phyloP scores from a whole-genome alignment of 2,888 invertebrate genomes.

The Graphium colonna region DNA sequence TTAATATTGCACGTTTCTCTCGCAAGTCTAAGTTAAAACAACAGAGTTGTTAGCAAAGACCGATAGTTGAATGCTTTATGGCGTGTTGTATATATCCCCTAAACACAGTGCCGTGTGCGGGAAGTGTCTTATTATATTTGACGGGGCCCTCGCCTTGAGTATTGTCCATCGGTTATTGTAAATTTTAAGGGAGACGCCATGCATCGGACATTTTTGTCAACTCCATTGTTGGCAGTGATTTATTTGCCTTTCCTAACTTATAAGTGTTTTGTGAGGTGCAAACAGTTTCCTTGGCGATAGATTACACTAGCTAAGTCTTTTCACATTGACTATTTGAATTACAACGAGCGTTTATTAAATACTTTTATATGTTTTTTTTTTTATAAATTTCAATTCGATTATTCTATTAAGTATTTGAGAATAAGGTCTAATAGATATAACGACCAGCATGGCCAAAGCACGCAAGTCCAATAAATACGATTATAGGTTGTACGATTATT shows the following conservation, averaged over 20 bases:
- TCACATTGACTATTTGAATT: slow-evolving; percentile 6
- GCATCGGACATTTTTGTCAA: slow-evolving; percentile 50
- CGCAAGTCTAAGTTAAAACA: slow-evolving; percentile 43
- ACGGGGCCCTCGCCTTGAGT: slow-evolving; percentile 41
- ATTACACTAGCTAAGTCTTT: slow-evolving; percentile 11
- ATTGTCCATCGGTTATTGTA: slow-evolving; percentile 53
- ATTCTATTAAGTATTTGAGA: slow-evolving; percentile 12
- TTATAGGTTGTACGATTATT: slow-evolving; percentile 67
- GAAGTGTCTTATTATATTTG: slow-evolving; percentile 51
- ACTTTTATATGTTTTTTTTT: slow-evolving; percentile 17
- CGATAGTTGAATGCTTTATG: slow-evolving; percentile 53
- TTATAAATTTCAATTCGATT: slow-evolving; percentile 10
- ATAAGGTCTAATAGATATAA: slow-evolving; percentile 33
- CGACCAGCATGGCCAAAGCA: slow-evolving; percentile 72
- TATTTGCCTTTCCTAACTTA: slow-evolving; percentile 48
- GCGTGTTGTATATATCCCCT: slow-evolving; percentile 55
- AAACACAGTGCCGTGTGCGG: slow-evolving; percentile 40
- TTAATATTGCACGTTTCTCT: slow-evolving; percentile 35
- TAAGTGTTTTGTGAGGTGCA: slow-evolving; percentile 33
- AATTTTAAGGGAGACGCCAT: slow-evolving; percentile 38
- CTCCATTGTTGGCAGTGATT: slow-evolving; percentile 63
- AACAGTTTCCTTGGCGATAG: slow-evolving; percentile 32
- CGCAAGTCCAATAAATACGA: slow-evolving; percentile 63
- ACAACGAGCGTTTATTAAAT: slow-evolving; percentile 13
- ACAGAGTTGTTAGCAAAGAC: slow-evolving; percentile 52